Evolutionary conservation across 2,888 invertebrate genomes (phyloP).

Genomic region (Callinectes sapidus): DNA sequence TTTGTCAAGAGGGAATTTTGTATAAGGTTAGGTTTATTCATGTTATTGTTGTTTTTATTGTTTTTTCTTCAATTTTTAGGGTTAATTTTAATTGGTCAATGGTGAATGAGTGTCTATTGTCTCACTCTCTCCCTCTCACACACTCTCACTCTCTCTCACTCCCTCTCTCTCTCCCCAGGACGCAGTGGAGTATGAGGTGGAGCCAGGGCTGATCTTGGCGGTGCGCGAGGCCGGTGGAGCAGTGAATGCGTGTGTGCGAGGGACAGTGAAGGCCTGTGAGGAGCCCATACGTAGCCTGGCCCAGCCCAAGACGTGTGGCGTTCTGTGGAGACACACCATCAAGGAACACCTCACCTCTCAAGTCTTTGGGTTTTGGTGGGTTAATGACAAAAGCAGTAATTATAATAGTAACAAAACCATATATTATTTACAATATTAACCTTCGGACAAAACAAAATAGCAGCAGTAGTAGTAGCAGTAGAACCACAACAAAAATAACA

Average conservation of each 20-base stretch:
- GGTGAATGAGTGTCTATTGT: too few relatives aligned
- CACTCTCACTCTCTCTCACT: conserved; percentile 66
- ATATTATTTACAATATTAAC: too few relatives aligned
- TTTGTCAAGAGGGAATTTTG: too few relatives aligned
- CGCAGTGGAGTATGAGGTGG: conserved; percentile 47
- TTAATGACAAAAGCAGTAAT: background rate
- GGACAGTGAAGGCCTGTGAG: conserved; percentile 57
- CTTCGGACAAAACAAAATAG: too few relatives aligned
- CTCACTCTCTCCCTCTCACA: too few relatives aligned
- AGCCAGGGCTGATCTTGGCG: background rate
- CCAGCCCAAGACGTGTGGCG: conserved; percentile 53
- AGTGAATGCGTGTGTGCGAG: conserved; percentile 60
- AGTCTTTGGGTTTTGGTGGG: conserved; percentile 65
- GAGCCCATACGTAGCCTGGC: conserved; percentile 43
- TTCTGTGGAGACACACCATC: conserved; percentile 63
- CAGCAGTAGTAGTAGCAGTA: too few relatives aligned
- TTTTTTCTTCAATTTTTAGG: too few relatives aligned
- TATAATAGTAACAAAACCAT: too few relatives aligned
- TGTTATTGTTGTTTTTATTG: too few relatives aligned
- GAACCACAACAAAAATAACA: too few relatives aligned
- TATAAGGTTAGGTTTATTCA: too few relatives aligned
- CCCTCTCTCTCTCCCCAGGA: conserved; percentile 63
- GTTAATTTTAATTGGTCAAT: too few relatives aligned
- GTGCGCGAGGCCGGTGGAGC: conserved; percentile 29
- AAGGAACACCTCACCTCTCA: conserved; percentile 65